These are phyloP conservation scores for Sapayoa aenigma DNA, from an alignment of 2,113 vertebrate species.

Conservation along the genomic window DNA sequence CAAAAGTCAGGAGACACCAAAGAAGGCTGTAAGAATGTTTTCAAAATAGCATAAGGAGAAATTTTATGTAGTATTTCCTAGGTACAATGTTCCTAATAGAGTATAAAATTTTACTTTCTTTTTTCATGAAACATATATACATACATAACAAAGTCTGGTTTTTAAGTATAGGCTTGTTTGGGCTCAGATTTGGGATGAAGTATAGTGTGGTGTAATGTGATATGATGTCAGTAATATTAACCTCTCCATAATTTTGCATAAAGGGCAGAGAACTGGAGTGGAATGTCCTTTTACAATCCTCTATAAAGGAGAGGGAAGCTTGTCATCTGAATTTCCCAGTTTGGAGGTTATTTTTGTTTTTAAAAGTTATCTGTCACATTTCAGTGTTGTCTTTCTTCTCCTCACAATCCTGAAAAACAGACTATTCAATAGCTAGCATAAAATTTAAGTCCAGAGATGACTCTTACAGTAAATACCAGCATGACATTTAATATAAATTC, in stretches of 20 bases:
- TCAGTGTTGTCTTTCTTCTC: background rate
- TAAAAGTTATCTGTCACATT: background rate
- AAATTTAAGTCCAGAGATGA: background rate
- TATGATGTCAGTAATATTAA: background rate
- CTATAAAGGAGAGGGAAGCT: background rate
- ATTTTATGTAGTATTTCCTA: background rate
- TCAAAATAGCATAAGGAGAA: background rate
- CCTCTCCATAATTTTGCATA: background rate
- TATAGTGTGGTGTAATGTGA: background rate
- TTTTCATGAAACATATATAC: background rate
- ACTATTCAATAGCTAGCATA: background rate
- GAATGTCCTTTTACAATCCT: background rate
- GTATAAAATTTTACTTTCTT: background rate
- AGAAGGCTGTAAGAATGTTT: background rate
- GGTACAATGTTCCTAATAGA: background rate
- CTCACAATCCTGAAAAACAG: background rate
- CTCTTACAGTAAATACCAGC: slow-evolving; percentile 1
- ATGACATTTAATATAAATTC: slow-evolving; percentile 1
- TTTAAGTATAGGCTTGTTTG: background rate
- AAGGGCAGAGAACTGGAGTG: background rate
- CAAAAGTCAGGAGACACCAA: background rate
- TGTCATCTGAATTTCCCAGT: background rate
- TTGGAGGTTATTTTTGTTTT: background rate
- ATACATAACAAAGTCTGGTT: background rate
- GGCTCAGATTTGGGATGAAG: background rate